Evolutionary conservation across 1,140 invertebrate species (phyloP).

Genomic region (Musca domestica): DNA sequence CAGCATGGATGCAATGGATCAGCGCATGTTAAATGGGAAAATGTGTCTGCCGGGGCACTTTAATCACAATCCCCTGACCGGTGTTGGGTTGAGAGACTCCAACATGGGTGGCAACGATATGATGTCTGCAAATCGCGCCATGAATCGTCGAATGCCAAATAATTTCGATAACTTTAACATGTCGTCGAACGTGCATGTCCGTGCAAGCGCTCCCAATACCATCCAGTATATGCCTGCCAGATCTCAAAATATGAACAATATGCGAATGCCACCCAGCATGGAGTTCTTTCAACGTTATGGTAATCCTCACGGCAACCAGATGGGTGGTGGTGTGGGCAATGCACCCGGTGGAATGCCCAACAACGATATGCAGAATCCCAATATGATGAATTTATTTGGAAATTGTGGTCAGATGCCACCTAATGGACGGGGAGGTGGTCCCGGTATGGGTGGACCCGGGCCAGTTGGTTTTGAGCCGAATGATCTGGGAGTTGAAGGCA

Average conservation of each 20-base stretch:
- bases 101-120: slow-evolving; percentile 56
- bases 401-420: slow-evolving; percentile 54
- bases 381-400: slow-evolving; percentile 52
- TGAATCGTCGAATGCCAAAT: slow-evolving; percentile 55
- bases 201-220: slow-evolving; percentile 94
- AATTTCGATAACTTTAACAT: slow-evolving; percentile 46
- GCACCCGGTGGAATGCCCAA: background rate
- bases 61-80: slow-evolving; percentile 8
- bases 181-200: slow-evolving; percentile 82
- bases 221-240: slow-evolving; percentile 95
- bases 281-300: slow-evolving; percentile 89
- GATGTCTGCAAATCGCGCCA: slow-evolving; percentile 41
- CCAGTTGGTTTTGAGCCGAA: no score
- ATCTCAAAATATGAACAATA: slow-evolving; percentile 67
- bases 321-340: background rate
- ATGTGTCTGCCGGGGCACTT: slow-evolving; percentile 54
- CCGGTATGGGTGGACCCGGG: background rate
- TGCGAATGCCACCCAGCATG: slow-evolving; percentile 80
- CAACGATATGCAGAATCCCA: slow-evolving; percentile 19
- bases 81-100: slow-evolving; percentile 51
- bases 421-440: slow-evolving; percentile 28
- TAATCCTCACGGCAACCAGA: slow-evolving; percentile 58
- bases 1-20: slow-evolving; percentile 32
- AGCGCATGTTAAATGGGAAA: slow-evolving; percentile 47
- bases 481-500: no score